Percentiles rank a stretch among this genome's conserved stretches.
Conservation (phyloP, 2,797 vertebrate genomes). For the Clamator glandarius region DNA sequence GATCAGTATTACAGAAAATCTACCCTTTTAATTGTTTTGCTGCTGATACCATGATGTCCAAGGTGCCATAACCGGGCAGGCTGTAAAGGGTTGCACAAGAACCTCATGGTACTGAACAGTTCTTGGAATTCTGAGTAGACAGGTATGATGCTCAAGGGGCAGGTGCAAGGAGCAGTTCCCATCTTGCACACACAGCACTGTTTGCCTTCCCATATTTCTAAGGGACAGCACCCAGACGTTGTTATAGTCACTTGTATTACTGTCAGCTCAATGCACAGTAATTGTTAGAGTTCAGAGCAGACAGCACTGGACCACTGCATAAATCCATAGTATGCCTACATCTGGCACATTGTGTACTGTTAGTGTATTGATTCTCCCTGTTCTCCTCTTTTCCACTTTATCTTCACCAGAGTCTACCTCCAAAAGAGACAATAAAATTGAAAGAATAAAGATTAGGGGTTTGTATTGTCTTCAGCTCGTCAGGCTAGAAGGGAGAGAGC, state of each 20-base stretch:
- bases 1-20: not conserved
- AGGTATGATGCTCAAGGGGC: not conserved
- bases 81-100: not conserved
- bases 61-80: not conserved
- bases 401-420: not conserved
- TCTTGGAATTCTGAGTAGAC: not conserved
- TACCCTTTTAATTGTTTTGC: not conserved
- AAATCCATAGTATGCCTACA: not conserved
- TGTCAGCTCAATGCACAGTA: not conserved
- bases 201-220: not conserved
- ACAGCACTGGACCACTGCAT: not conserved
- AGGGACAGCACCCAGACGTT: not conserved
- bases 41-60: not conserved
- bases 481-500: not conserved
- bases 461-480: not conserved
- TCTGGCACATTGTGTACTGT: not conserved
- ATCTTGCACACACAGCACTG: not conserved
- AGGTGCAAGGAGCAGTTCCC: not conserved
- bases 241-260: not conserved
- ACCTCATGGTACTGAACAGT: not conserved
- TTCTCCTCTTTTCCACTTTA: not conserved
- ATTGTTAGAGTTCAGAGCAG: not conserved
- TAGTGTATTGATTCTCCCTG: not conserved
- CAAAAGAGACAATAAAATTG: not conserved
- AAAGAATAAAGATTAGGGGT: not conserved